Conservation (phyloP, 2,113 vertebrate genomes). For the Hydropotes inermis region DNA sequence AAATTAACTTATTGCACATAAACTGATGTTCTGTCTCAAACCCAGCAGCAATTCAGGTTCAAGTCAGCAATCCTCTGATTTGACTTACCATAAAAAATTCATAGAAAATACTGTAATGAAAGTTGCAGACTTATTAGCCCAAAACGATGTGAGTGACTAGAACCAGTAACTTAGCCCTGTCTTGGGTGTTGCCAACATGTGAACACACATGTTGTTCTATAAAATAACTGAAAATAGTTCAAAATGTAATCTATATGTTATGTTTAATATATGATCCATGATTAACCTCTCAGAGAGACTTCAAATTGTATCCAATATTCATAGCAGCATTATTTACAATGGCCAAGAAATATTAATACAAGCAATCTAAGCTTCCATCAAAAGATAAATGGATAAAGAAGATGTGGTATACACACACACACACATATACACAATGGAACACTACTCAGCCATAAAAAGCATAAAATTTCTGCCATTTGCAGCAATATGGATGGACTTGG, state of each 20-base stretch:
- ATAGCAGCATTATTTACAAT: neutral
- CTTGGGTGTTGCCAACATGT: neutral
- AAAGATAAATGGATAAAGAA: neutral
- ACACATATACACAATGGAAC: neutral
- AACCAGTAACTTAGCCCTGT: neutral
- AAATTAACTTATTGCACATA: neutral
- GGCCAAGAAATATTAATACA: neutral
- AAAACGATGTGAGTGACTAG: neutral
- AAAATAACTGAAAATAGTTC: neutral
- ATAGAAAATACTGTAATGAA: neutral
- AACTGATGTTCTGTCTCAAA: neutral
- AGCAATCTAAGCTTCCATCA: neutral
- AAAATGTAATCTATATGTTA: neutral
- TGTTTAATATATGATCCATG: neutral
- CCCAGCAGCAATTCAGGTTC: neutral
- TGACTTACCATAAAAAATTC: neutral
- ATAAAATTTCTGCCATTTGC: neutral
- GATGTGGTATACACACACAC: neutral
- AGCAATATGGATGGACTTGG: neutral
- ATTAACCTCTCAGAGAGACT: neutral
- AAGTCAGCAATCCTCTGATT: neutral
- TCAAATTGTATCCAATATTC: neutral
- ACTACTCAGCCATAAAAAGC: neutral
- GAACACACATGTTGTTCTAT: neutral
- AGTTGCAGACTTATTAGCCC: neutral